Percentiles rank a stretch among this genome's conserved stretches.
These are phyloP conservation scores for Lophius americanus DNA, from an alignment of 2,797 vertebrate species.

Conservation along the genomic window DNA sequence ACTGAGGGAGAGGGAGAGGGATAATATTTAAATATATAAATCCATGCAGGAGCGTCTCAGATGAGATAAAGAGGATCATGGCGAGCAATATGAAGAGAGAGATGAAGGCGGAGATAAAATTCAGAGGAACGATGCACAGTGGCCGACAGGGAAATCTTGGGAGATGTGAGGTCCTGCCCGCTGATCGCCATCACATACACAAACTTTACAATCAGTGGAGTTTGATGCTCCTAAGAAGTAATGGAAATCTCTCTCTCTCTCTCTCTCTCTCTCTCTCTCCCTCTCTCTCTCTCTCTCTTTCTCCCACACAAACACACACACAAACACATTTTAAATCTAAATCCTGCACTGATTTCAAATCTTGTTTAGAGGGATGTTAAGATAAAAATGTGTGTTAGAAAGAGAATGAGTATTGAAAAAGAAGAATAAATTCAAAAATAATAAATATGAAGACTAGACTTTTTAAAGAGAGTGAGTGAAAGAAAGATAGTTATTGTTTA, in stretches of 20 bases:
- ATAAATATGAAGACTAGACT: too few species aligned
- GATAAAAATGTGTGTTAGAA: constrained; percentile 4
- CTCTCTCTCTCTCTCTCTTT: neutral
- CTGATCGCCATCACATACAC: constrained; percentile 59
- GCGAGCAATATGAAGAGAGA: constrained; percentile 35
- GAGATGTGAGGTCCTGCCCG: constrained; percentile 51
- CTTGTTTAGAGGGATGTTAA: constrained; percentile 11
- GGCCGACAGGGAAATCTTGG: constrained; percentile 57
- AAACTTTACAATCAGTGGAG: constrained; percentile 5
- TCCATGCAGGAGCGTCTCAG: constrained; percentile 25
- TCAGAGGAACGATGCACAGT: constrained; percentile 17
- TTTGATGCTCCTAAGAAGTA: constrained; percentile 21
- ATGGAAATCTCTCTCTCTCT: constrained; percentile 4
- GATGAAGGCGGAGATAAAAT: constrained; percentile 47
- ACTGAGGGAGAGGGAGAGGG: constrained; percentile 21
- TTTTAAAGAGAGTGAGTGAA: neutral
- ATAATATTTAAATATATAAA: constrained; percentile 25
- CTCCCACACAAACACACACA: neutral
- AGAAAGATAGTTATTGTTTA: too few species aligned
- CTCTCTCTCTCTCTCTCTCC: neutral
- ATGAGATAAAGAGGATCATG: constrained; percentile 46
- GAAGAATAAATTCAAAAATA: neutral
- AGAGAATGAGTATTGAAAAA: neutral
- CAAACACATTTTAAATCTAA: constrained; percentile 7
- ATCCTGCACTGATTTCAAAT: constrained; percentile 18